Percentiles rank a stretch among this genome's conserved stretches.
Conservation (phyloP, 2,113 vertebrate species). For the Gambusia affinis region DNA sequence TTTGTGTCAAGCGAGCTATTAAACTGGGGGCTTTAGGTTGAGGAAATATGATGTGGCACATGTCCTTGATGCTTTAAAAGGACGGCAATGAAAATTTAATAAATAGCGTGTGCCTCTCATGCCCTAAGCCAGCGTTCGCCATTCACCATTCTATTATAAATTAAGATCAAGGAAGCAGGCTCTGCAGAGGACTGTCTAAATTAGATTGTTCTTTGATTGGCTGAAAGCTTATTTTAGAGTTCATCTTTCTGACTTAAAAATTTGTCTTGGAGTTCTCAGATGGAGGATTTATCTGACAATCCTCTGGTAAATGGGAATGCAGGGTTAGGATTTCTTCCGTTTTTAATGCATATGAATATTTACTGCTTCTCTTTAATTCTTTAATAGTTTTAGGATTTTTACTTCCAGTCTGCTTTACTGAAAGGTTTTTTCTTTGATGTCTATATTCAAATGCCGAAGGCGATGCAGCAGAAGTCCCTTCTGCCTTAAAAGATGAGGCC, state of each 20-base stretch:
- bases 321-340: background rate
- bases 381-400: background rate
- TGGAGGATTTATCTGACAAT: slow-evolving; percentile 40
- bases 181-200: slow-evolving; percentile 52
- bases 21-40: slow-evolving; percentile 56
- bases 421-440: background rate
- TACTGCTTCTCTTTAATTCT: background rate
- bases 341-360: slow-evolving; percentile 10
- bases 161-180: slow-evolving; percentile 71
- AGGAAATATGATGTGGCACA: slow-evolving; percentile 74
- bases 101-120: slow-evolving; percentile 60
- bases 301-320: slow-evolving; percentile 12
- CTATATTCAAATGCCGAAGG: background rate
- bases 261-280: slow-evolving; percentile 23
- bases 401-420: background rate
- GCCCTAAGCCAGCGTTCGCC: slow-evolving; percentile 58
- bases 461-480: background rate
- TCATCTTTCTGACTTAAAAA: slow-evolving; percentile 49
- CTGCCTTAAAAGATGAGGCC: background rate
- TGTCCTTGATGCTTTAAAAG: slow-evolving; percentile 80
- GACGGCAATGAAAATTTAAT: slow-evolving; percentile 73
- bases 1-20: slow-evolving; percentile 75
- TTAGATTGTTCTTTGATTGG: slow-evolving; percentile 56
- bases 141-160: slow-evolving; percentile 66
- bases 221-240: slow-evolving; percentile 53